Evolutionary conservation across 2,888 invertebrate species (phyloP).

Genomic region (Rotaria magnacalcarata): DNA sequence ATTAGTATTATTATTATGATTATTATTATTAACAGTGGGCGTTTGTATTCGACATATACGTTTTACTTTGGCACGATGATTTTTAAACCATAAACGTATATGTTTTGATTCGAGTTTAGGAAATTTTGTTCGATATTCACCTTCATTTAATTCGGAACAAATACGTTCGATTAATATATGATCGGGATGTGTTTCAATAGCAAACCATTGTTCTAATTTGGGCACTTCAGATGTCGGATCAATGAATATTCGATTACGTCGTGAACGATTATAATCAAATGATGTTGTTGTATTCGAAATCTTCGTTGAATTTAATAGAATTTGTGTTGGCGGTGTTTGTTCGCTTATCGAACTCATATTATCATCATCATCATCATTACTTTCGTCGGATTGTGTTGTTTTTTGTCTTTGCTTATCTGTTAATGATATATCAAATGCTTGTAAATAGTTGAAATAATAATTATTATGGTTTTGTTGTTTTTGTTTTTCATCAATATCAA

Average conservation of each 20-base stretch:
- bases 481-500: conserved; percentile 4
- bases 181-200: conserved; percentile 93
- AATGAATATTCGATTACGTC: conserved; percentile 94
- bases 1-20: neutral
- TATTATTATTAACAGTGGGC: neutral
- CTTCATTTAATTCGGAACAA: conserved; percentile 89
- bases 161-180: conserved; percentile 94
- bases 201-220: conserved; percentile 74
- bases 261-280: conserved; percentile 72
- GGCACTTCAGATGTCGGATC: conserved; percentile 94
- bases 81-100: conserved; percentile 99
- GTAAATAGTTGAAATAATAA: conserved; percentile 12
- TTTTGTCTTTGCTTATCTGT: conserved; percentile 28
- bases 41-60: conserved; percentile 58
- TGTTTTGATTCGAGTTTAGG: conserved; percentile 97
- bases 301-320: conserved; percentile 4
- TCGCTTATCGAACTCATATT: neutral
- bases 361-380: conserved; percentile 34
- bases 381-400: neutral
- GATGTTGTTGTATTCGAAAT: neutral
- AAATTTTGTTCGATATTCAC: conserved; percentile 95
- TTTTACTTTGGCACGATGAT: conserved; percentile 94
- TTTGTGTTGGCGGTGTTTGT: conserved; percentile 13
- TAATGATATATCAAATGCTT: conserved; percentile 33
- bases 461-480: conserved; percentile 17